Evolutionary conservation across 2,797 vertebrate species (phyloP), one percentile per base, ranked within the genome.

Genomic region (Kryptolebias ocellatus): DNA sequence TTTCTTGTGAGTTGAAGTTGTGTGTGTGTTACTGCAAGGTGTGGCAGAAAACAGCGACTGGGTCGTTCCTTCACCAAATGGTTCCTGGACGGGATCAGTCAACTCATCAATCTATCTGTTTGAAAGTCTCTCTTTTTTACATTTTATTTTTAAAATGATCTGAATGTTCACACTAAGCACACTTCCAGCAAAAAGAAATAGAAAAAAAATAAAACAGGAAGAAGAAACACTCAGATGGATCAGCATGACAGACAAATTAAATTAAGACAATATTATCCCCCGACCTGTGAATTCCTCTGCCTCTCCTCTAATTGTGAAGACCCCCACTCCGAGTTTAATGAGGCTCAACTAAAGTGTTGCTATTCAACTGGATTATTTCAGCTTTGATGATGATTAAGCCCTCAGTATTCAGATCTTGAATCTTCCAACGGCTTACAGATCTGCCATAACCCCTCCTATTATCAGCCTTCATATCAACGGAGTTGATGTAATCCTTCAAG

Each of bases 31-130:
- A 53, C 31, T 58, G 46, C 29, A 64, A 76, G 74, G 76, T 76
- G 78, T 78, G 78, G 76, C 20, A 53, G 54, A 53, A 64, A 61
- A 52, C 57, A 62, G 29, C 50, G 76, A 81, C 76, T 78, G 83
- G 76, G 80, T 76, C 20, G 20, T 24, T 24, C 20, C 20, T 24
- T 24, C 20, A 24, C 20, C 20, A 24, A 24, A 24, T 24, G 20
- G 20, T 34, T 34, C 9, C 31, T 34, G 31, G 31, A 7, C 9
- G 31, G 31, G 31, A 5, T 9, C 9, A 9, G 9, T 34, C 31
- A 34, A 34, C 31, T 34, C 31, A 5, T 34, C 31, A 34, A 9
- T 34, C 4, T 34, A 6, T 34, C 31, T 34, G 31, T 34, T 34
- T 34, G 9, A 34, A 34, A 1, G 5, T 34, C 9, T 34, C 20